These are phyloP conservation scores for Cheumatopsyche charites DNA, from an alignment of 1,140 invertebrate genomes.

Conservation along the genomic window DNA sequence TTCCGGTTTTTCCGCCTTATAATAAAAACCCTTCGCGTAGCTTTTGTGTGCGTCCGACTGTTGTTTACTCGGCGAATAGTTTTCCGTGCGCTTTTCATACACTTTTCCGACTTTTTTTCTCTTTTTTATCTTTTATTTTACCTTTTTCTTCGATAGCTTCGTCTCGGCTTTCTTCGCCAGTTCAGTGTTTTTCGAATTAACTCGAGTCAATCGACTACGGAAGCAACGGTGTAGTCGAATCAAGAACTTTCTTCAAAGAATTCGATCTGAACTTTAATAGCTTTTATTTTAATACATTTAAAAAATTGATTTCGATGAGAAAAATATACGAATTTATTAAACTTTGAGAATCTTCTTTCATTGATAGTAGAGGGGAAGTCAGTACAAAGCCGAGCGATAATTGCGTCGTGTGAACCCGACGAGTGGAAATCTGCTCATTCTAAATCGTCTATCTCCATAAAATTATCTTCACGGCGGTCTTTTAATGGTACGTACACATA, in stretches of 20 bases:
- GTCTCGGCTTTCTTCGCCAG: no score
- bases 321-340: background rate
- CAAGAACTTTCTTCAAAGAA: background rate
- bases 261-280: background rate
- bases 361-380: slow-evolving; percentile 4
- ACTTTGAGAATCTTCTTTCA: slow-evolving; percentile 17
- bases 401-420: slow-evolving; percentile 38
- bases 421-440: slow-evolving; percentile 26
- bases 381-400: slow-evolving; percentile 40
- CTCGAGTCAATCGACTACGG: background rate
- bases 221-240: background rate
- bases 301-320: no score
- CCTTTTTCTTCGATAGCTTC: background rate
- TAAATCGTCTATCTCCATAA: slow-evolving; percentile 32
- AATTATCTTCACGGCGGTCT: slow-evolving; percentile 26
- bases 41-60: background rate
- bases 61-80: slow-evolving; percentile 2
- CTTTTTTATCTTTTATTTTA: background rate
- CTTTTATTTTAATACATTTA: no score
- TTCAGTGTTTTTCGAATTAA: background rate
- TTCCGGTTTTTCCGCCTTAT: slow-evolving; percentile 1
- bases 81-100: background rate
- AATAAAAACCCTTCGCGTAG: background rate
- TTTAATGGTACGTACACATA: slow-evolving; percentile 19
- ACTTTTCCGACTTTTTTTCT: no score